phyloP scores from a whole-genome alignment of 1,140 invertebrate species.

The Papilio machaon region DNA sequence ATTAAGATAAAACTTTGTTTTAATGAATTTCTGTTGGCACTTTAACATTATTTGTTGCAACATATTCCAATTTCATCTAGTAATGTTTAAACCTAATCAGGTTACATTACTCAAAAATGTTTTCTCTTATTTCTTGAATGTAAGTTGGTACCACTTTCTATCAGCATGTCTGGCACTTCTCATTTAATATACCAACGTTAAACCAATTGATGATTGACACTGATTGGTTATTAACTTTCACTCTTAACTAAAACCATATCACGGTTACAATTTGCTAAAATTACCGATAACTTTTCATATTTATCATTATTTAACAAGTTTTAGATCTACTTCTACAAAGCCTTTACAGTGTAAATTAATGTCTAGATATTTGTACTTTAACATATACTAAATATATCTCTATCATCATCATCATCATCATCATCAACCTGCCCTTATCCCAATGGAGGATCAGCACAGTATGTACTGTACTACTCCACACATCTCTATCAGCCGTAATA shows the following conservation, averaged over 20 bases:
- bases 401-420: no score
- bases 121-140: slow-evolving; percentile 12
- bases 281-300: not conserved
- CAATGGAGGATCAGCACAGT: no score
- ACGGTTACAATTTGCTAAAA: not conserved
- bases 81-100: not conserved
- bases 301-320: not conserved
- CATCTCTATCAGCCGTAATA: no score
- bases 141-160: slow-evolving; percentile 21
- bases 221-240: slow-evolving; percentile 33
- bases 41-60: no score
- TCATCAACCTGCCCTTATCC: no score
- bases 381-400: no score
- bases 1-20: no score
- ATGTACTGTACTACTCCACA: no score
- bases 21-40: no score
- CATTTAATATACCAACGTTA: slow-evolving; percentile 20
- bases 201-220: slow-evolving; percentile 18
- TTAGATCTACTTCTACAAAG: not conserved
- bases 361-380: no score
- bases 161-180: slow-evolving; percentile 18
- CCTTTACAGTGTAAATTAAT: no score
- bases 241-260: not conserved
- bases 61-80: not conserved
- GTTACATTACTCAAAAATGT: slow-evolving; percentile 6